Percentiles rank a stretch among this genome's conserved stretches.
Conservation (phyloP, 2,888 invertebrate genomes). For the Drosophila sordidula region DNA sequence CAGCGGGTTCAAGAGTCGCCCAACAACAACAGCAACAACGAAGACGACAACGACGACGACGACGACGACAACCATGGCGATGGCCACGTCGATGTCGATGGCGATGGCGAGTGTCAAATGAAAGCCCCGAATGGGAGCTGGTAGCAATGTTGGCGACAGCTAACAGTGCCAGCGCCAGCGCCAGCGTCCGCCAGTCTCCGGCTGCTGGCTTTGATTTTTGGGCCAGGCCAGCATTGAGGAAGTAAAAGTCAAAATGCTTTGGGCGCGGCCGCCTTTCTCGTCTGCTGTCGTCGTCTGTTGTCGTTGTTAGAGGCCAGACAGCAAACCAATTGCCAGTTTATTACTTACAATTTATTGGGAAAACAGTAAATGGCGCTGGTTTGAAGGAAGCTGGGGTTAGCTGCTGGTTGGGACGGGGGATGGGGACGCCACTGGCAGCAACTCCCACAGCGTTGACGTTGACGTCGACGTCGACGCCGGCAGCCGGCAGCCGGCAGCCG, state of each 20-base stretch:
- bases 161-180: constrained; percentile 22
- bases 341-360: constrained; percentile 77
- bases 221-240: constrained; percentile 51
- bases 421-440: background rate
- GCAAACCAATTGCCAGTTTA: constrained; percentile 79
- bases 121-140: constrained; percentile 34
- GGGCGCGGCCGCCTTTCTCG: constrained; percentile 60
- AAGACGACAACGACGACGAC: background rate
- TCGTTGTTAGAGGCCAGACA: constrained; percentile 64
- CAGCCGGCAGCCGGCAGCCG: constrained; percentile 65
- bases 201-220: constrained; percentile 58
- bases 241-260: constrained; percentile 71
- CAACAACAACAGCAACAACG: constrained; percentile 19
- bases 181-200: constrained; percentile 14
- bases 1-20: constrained; percentile 67
- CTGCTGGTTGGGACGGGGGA: background rate
- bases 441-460: constrained; percentile 29
- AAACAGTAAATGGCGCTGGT: constrained; percentile 54
- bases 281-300: constrained; percentile 20
- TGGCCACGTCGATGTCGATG: background rate
- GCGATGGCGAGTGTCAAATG: constrained; percentile 66
- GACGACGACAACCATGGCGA: background rate
- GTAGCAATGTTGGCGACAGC: constrained; percentile 51
- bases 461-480: constrained; percentile 5
- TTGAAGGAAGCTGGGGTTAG: background rate